A percentile compares a stretch with the other conserved stretches of the same genome.
Conservation (phyloP, 2,113 vertebrate genomes). For the Tympanuchus pallidicinctus region DNA sequence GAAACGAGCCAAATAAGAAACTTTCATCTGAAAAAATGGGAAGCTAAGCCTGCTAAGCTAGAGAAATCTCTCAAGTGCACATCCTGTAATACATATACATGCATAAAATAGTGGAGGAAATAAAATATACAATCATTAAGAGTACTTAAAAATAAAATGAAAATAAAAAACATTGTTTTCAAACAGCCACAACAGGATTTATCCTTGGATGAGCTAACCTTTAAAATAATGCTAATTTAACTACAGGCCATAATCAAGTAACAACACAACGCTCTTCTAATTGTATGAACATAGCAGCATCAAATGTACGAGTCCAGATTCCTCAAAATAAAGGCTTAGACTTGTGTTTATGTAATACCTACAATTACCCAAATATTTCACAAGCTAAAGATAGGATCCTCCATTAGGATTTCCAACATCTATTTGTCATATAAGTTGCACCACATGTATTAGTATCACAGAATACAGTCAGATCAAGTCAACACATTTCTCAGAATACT, state of each 20-base stretch:
- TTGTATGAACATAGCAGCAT: too few relatives aligned
- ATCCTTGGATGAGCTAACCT: not conserved
- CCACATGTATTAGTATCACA: not conserved
- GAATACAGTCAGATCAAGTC: not conserved
- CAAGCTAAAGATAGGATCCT: not conserved
- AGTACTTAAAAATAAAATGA: not conserved
- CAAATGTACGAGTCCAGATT: not conserved
- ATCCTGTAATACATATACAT: not conserved
- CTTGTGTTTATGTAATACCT: not conserved
- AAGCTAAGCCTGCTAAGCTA: not conserved
- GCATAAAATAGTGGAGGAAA: not conserved
- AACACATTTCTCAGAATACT: not conserved
- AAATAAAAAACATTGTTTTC: not conserved
- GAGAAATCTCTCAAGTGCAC: not conserved
- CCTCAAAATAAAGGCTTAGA: not conserved
- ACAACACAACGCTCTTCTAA: not conserved
- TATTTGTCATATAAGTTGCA: not conserved
- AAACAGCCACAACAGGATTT: not conserved
- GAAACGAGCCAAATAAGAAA: not conserved
- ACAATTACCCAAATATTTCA: not conserved
- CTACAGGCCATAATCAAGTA: not conserved
- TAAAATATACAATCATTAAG: not conserved
- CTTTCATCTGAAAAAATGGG: not conserved
- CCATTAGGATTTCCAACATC: not conserved
- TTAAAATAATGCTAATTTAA: not conserved